Evolutionary conservation across 2,888 invertebrate genomes (phyloP), one percentile per base, ranked within the genome.

Genomic region (Lochmaea crataegi): DNA sequence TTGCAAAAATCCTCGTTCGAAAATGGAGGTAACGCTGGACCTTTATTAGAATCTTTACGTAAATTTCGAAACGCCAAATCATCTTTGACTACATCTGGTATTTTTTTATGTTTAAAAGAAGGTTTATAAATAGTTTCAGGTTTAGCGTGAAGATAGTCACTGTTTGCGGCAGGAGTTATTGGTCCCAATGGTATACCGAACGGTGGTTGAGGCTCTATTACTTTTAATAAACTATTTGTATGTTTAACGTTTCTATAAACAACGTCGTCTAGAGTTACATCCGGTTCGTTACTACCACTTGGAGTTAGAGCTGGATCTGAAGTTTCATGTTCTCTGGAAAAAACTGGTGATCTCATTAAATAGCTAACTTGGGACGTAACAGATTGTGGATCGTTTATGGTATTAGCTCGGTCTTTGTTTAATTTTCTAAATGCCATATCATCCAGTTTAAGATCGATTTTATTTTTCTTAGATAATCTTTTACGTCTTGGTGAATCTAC

Each of bases 131-230:
- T 74, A 71, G 87, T 89, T 81, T 91, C 90, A 3, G 94, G 93
- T 14, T 90, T 90, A 1, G 93, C 93, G 83, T 96, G 95, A 70
- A 96, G 88, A 83, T 97, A 97, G 85, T 96, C 96, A 80, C 92
- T 94, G 74, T 92, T 92, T 0, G 95, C 91, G 6, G 95, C 93
- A 1, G 93, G 92, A 0, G 94, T 90, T 26, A 96, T 92, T 12
- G 96, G 96, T 2, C 95, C 94, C 51, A 96, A 85, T 0, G 96
- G 96, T 82, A 97, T 96, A 22, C 96, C 96, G 84, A 97, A 97
- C 1, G 94, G 96, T 51, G 95, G 96, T 83, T 96, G 96, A 16
- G 94, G 94, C 68, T 96, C 96, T 3, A 91, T 83, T 7, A 93
- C 90, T 84, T 92, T 93, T 57, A 92, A 86, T 63, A 90, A 90